Conservation (phyloP, 2,113 vertebrate species). For the Cercocebus atys region DNA sequence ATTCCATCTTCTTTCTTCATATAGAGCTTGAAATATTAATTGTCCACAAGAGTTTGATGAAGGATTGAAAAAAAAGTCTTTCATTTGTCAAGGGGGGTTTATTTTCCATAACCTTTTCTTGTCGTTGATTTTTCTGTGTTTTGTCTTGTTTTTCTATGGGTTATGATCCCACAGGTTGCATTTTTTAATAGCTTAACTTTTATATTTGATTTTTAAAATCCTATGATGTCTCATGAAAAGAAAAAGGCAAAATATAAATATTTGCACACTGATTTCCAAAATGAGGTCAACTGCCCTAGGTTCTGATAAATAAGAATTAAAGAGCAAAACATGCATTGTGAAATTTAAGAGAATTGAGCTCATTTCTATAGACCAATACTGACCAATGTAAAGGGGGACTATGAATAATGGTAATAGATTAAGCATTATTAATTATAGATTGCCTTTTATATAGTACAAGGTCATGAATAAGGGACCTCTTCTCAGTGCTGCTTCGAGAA, state of each 20-base stretch:
- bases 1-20: constrained; percentile 44
- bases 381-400: not conserved
- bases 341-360: not conserved
- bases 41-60: not conserved
- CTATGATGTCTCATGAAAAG: not conserved
- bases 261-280: not conserved
- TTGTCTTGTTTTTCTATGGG: not conserved
- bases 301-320: not conserved
- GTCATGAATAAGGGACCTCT: not conserved
- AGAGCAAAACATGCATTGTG: not conserved
- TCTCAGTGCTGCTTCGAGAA: not conserved
- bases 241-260: not conserved
- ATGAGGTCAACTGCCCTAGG: not conserved
- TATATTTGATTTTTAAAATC: constrained; percentile 21
- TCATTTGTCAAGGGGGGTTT: not conserved
- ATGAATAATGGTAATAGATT: not conserved
- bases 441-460: not conserved
- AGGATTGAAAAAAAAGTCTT: not conserved
- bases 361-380: not conserved
- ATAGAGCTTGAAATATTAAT: constrained; percentile 31
- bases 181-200: constrained; percentile 42
- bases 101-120: not conserved
- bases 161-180: not conserved
- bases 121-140: constrained; percentile 37
- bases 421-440: not conserved